A percentile compares a stretch with the other conserved stretches of the same genome.
Conservation (phyloP, 2,113 vertebrate genomes). For the Xyrauchen texanus region DNA sequence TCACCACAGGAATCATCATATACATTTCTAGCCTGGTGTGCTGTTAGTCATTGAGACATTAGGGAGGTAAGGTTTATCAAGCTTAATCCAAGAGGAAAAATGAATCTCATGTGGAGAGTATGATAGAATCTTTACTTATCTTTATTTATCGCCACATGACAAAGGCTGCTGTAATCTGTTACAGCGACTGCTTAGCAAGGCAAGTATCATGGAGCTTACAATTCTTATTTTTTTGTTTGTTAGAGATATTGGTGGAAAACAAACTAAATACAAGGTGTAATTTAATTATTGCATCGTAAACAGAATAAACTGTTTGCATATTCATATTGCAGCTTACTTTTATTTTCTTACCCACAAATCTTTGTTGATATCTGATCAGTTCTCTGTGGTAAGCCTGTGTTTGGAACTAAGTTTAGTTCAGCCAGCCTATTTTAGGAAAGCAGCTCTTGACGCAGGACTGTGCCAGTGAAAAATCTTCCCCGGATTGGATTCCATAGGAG, state of each 20-base stretch:
- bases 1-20: constrained; percentile 15
- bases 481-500: constrained; percentile 48
- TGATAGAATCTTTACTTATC: constrained; percentile 31
- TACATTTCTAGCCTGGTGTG: constrained; percentile 19
- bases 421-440: constrained; percentile 42
- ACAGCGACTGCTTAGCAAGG: not conserved
- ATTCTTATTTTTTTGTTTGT: too few relatives aligned
- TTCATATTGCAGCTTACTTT: constrained; percentile 16
- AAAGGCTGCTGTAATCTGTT: not conserved
- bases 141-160: constrained; percentile 32
- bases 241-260: not conserved
- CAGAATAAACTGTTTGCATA: constrained; percentile 13
- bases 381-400: constrained; percentile 28
- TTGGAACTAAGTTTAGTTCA: constrained; percentile 38
- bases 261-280: not conserved
- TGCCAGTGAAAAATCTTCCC: constrained; percentile 46
- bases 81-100: constrained; percentile 29
- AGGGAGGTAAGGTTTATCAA: constrained; percentile 8
- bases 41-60: constrained; percentile 31
- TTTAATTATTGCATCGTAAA: constrained; percentile 5
- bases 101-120: constrained; percentile 30
- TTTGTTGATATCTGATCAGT: constrained; percentile 37
- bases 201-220: not conserved
- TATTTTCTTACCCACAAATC: constrained; percentile 39
- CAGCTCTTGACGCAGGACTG: constrained; percentile 45